Evolutionary conservation across 2,888 invertebrate genomes (phyloP).

Genomic region (Caenorhabditis sp.): DNA sequence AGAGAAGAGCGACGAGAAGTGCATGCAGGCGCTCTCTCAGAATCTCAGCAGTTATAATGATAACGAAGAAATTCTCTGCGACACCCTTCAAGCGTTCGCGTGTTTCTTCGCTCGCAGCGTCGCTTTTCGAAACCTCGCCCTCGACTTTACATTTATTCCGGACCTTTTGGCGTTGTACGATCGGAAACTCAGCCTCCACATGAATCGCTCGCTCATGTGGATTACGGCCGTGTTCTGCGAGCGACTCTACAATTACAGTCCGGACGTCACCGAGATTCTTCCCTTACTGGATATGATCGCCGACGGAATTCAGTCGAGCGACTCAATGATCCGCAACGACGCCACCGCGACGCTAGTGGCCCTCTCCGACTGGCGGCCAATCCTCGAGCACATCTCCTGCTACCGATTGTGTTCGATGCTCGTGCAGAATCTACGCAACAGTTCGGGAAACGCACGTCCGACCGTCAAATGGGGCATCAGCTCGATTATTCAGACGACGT

Average conservation of each 20-base stretch:
- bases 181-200: not conserved
- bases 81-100: conserved; percentile 33
- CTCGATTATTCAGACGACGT: conserved; percentile 47
- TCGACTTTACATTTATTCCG: conserved; percentile 47
- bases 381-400: conserved; percentile 20
- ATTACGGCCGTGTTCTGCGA: conserved; percentile 42
- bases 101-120: conserved; percentile 30
- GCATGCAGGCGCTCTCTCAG: not conserved
- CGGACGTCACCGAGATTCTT: conserved; percentile 37
- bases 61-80: conserved; percentile 17
- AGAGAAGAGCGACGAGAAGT: not conserved
- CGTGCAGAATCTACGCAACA: conserved; percentile 27
- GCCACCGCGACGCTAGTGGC: conserved; percentile 31
- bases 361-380: conserved; percentile 39
- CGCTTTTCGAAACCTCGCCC: conserved; percentile 44
- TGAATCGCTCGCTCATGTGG: conserved; percentile 36
- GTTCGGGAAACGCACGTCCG: conserved; percentile 21
- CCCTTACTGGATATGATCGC: conserved; percentile 44
- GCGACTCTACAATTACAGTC: conserved; percentile 37
- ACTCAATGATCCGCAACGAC: conserved; percentile 44
- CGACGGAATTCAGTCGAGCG: conserved; percentile 20
- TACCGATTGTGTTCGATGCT: conserved; percentile 17
- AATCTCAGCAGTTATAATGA: not conserved
- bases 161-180: conserved; percentile 3
- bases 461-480: conserved; percentile 36